Evolutionary conservation across 2,797 vertebrate genomes (phyloP), one percentile per base, ranked within the genome.

Genomic region (Anomalospiza imberbis): DNA sequence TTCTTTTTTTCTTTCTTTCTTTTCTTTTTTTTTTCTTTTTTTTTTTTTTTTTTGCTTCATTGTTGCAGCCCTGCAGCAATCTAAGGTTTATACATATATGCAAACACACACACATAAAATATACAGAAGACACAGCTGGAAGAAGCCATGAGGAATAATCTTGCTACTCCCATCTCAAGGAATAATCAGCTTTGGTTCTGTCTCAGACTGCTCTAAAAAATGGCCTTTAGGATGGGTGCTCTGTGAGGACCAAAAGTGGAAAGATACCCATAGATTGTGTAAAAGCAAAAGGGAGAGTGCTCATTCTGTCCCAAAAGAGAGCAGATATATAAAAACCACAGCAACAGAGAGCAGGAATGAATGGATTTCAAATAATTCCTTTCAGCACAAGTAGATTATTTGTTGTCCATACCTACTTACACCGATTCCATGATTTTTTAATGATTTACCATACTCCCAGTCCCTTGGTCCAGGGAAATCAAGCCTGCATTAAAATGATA

Each of bases 401-500:
- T 75, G 54, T 75, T 89, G 29, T 58, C 51, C 21, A 1, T 25
- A 48, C 51, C 50, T 42, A 40, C 45, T 40, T 62, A 36, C 29
- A 55, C 29, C 1, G 0, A 19, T 7, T 44, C n/a, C 3, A 1
- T 24, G 40, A 60, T 55, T 80, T 87, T 91, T 63, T 57, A 67
- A 85, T 34, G 32, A 88, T 16, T 40, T 18, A 40, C 29, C 65
- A 61, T 12, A 6, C 29, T 90, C 66, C 22, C 54, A 32, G 65
- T 57, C 32, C 61, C 78, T 78, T 61, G 76, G 76, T 93, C 72
- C 61, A 81, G 76, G 82, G 76, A 77, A 93, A 80, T 34, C 65
- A 83, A 84, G 68, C 17, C 85, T 57, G 82, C 65, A 80, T 71
- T 89, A 85, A 89, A 88, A 85, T 71, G 28, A 77, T 60, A 83